Evolutionary conservation across 2,797 vertebrate species (phyloP).

Genomic region (Otolemur crassicaudatus): DNA sequence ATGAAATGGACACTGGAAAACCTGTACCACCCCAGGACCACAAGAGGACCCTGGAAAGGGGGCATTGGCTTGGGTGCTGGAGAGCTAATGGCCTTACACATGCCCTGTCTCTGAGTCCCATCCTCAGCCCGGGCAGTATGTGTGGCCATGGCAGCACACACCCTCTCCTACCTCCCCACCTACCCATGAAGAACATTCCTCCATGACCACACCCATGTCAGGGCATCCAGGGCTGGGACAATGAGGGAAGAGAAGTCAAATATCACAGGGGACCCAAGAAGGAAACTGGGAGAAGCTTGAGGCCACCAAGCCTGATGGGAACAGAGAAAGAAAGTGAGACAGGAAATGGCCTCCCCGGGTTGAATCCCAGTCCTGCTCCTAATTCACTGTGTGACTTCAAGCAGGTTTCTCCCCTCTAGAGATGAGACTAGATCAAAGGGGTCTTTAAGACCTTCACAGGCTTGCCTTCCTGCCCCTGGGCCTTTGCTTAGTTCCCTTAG

Average conservation of each 20-base stretch:
- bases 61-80: neutral
- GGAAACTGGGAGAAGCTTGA: neutral
- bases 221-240: neutral
- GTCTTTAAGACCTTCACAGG: neutral
- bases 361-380: neutral
- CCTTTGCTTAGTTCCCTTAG: neutral
- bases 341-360: neutral
- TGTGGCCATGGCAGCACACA: accelerated
- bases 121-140: neutral
- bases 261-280: neutral
- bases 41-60: neutral
- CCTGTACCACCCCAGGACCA: neutral
- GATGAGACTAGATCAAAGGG: neutral
- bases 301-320: neutral
- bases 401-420: neutral
- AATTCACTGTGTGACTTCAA: neutral
- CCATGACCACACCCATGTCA: neutral
- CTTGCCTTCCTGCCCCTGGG: neutral
- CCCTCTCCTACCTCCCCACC: neutral
- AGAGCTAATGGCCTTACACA: neutral
- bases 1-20: neutral
- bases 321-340: neutral
- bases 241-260: neutral
- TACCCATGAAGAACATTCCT: neutral
- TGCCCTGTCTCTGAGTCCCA: accelerated